These are phyloP conservation scores for Tilapia sparmanii DNA, from an alignment of 2,113 vertebrate species.

Conservation along the genomic window DNA sequence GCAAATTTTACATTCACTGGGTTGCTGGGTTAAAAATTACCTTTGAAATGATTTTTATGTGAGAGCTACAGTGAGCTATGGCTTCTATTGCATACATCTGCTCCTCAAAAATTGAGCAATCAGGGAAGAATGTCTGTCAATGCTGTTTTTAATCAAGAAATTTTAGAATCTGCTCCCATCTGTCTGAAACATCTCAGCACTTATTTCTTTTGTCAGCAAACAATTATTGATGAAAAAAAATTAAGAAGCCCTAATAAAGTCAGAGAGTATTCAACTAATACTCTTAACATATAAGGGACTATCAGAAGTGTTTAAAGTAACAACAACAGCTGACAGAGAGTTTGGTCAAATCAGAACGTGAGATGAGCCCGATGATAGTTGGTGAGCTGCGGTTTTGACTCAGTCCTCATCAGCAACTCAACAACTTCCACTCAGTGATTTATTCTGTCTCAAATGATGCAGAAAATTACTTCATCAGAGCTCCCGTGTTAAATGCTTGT, in stretches of 20 bases:
- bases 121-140: background rate
- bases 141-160: constrained; percentile 5
- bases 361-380: background rate
- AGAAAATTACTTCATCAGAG: constrained; percentile 55
- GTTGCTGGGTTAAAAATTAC: background rate
- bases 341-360: background rate
- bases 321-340: background rate
- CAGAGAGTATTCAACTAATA: background rate
- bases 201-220: background rate
- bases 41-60: background rate
- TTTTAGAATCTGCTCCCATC: background rate
- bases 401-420: background rate
- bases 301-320: background rate
- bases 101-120: background rate
- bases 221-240: background rate
- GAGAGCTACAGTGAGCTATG: background rate
- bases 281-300: background rate
- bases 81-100: background rate
- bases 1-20: background rate
- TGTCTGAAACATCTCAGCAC: background rate
- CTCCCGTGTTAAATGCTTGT: constrained; percentile 37
- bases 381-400: constrained; percentile 12
- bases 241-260: background rate
- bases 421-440: constrained; percentile 26
- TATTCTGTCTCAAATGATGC: constrained; percentile 48